Evolutionary conservation across 53 echinoderm and acorn worm genomes (phyloP).

Genomic region (Patiria pectinifera): DNA sequence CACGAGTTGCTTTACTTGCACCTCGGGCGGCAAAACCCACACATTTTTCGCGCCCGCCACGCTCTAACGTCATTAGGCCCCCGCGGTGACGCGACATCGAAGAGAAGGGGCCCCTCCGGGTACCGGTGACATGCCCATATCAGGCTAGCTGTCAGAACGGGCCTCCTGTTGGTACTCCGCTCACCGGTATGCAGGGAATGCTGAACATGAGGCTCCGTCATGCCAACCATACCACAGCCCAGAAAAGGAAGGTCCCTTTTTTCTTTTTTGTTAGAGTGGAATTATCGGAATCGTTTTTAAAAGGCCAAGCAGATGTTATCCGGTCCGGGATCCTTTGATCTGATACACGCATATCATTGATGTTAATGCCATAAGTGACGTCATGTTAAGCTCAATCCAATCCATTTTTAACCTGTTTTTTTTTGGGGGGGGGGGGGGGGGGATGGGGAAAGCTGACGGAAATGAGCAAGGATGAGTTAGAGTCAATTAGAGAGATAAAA

Average conservation of each 20-base stretch:
- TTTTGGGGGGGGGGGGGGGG: too few relatives aligned
- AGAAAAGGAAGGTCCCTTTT: conserved; percentile 22
- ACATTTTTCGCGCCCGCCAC: conserved; percentile 17
- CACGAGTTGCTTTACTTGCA: neutral
- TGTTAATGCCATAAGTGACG: neutral
- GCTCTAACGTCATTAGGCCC: conserved; percentile 33
- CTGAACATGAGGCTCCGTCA: conserved; percentile 26
- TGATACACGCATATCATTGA: neutral
- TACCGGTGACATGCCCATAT: conserved; percentile 60
- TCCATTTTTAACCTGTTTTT: neutral
- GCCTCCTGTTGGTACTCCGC: conserved; percentile 52
- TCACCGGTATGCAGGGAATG: conserved; percentile 51
- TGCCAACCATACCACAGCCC: conserved; percentile 36
- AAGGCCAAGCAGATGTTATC: conserved; percentile 36
- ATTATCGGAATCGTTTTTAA: conserved; percentile 25
- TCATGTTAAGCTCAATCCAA: neutral
- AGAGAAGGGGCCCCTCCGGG: neutral
- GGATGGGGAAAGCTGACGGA: too few relatives aligned
- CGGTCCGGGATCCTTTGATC: neutral
- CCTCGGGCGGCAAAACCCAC: neutral
- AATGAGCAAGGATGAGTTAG: too few relatives aligned
- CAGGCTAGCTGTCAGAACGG: conserved; percentile 43
- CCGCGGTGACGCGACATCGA: conserved; percentile 14
- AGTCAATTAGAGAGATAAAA: too few relatives aligned
- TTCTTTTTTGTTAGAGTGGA: neutral